A percentile compares a stretch with the other conserved stretches of the same genome.
Evolutionary conservation across 2,113 vertebrate species (phyloP).

Genomic region (Rostratula benghalensis): DNA sequence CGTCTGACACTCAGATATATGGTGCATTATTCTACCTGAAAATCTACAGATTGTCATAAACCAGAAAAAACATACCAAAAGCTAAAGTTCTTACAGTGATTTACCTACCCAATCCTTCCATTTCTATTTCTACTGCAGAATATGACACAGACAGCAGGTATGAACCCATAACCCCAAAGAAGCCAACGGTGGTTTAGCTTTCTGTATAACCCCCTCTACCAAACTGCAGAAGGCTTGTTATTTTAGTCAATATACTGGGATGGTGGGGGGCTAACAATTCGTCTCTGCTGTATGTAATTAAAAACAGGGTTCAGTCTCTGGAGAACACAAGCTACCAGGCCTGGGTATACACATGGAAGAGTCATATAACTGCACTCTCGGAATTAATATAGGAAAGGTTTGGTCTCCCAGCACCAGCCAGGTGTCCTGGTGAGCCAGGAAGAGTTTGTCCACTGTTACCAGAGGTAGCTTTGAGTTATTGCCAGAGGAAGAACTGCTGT

Average conservation of each 20-base stretch:
- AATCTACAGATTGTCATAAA: background rate
- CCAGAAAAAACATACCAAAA: background rate
- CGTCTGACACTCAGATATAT: background rate
- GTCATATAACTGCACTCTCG: background rate
- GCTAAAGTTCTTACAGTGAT: background rate
- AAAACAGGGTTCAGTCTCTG: background rate
- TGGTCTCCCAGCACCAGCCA: background rate
- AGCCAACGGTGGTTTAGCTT: background rate
- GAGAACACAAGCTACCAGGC: background rate
- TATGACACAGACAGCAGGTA: background rate
- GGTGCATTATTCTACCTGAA: background rate
- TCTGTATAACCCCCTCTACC: background rate
- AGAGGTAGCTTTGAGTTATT: background rate
- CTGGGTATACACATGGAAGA: background rate
- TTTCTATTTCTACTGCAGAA: background rate
- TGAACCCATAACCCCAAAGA: background rate
- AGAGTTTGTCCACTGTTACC: background rate
- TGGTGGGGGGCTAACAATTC: accelerated
- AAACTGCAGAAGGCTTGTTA: background rate
- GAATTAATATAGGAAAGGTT: background rate
- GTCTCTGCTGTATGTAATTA: background rate
- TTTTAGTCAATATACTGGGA: background rate
- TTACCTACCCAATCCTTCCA: background rate
- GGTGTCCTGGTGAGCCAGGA: background rate
- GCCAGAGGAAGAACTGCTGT: background rate